phyloP scores from a whole-genome alignment of 1,140 invertebrate species.

The Cotesia vestalis region DNA sequence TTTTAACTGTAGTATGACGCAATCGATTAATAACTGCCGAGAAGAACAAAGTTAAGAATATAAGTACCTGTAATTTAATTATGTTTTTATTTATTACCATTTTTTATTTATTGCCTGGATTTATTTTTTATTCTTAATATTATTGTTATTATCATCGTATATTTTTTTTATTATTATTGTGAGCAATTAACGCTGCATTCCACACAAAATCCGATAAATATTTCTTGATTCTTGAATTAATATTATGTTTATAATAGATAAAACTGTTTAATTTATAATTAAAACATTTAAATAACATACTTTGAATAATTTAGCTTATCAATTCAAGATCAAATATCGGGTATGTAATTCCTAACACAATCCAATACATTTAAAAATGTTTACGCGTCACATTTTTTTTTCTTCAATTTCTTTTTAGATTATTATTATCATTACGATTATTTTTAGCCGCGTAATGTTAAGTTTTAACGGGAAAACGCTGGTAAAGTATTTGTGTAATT shows the following conservation, averaged over 20 bases:
- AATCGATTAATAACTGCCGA: conserved; percentile 14
- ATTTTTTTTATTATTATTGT: not conserved
- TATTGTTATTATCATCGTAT: not conserved
- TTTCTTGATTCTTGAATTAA: too few species aligned
- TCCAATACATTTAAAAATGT: too few species aligned
- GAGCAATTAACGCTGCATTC: too few species aligned
- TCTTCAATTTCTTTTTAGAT: too few species aligned
- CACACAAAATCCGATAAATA: too few species aligned
- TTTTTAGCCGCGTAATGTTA: not conserved
- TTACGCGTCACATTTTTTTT: too few species aligned
- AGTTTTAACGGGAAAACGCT: not conserved
- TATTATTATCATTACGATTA: not conserved
- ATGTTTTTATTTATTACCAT: not conserved
- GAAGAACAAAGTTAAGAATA: conserved; percentile 9
- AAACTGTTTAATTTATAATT: too few species aligned
- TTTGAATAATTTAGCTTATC: too few species aligned
- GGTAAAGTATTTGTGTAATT: conserved; percentile 25
- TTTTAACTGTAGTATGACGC: not conserved
- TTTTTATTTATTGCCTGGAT: conserved; percentile 20
- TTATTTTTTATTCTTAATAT: not conserved
- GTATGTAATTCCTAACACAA: too few species aligned
- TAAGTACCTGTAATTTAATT: conserved; percentile 26
- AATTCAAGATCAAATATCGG: too few species aligned
- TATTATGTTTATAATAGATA: too few species aligned
- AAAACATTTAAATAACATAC: too few species aligned